Base-by-base conservation (phyloP, 2,888 invertebrate genomes). In the Gryllus longicercus region DNA sequence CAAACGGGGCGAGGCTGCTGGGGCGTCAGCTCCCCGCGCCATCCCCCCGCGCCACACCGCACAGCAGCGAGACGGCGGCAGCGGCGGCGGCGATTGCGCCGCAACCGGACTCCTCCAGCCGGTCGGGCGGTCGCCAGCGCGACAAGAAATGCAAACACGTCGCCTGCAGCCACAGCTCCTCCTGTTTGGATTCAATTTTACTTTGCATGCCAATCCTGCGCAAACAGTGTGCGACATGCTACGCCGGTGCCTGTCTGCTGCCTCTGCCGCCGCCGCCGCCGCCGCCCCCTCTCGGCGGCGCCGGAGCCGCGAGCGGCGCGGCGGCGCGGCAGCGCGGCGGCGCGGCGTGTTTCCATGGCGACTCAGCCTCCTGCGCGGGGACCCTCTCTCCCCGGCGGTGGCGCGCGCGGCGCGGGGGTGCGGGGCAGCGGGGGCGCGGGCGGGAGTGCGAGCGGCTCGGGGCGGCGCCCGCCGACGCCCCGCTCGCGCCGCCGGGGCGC, bases 171-270 rank as follows among this genome's bases (percentile, higher is more conserved):
- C 16, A 51, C 75, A 74, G 63, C 63, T 63, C 18, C 63, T 63
- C 74, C 80, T 80, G 80, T 80, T 80, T 80, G 79, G 79, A 80
- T 80, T 80, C 80, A 80, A 80, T 80, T 80, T 80, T 76, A 79
- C 80, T 80, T 80, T 80, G 80, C 80, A 80, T 80, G 79, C 63
- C 79, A 80, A 80, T 80, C 80, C 79, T 80, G 75, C 51, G 80
- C 80, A 80, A 80, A 80, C 79, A 80, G 63, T 63, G 63, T 63
- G 63, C 63, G 18, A 63, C 63, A 63, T 63, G 63, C 16, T 18
- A 63, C 63, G 63, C 63, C 63, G 63, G 63, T 63, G 63, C 63
- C 63, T 14, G 14, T 3, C 63, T 18, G 63, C 51, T 3, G 25
- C 38, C 5, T n/a, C n/a, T n/a, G n/a, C n/a, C n/a, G 38, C 38